A percentile compares a stretch with the other conserved stretches of the same genome.
phyloP scores from a whole-genome alignment of 2,797 vertebrate species.

The Oryzias dopingdopingensis region DNA sequence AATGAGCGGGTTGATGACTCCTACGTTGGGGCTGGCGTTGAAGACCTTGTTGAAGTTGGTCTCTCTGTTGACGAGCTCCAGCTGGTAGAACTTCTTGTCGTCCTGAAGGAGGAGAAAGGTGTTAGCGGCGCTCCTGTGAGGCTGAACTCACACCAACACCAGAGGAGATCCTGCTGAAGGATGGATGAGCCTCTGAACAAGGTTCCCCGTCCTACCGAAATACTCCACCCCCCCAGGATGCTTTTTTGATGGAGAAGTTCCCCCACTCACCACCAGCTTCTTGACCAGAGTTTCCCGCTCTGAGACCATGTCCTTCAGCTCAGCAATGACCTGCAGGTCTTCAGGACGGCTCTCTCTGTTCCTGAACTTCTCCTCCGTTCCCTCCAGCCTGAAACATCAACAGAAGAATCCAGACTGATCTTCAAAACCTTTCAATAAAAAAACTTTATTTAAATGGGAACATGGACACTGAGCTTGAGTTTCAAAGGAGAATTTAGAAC shows the following conservation, averaged over 20 bases:
- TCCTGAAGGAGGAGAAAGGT: slow-evolving; percentile 78
- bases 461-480: too few relatives aligned
- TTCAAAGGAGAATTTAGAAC: too few relatives aligned
- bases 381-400: slow-evolving; percentile 83
- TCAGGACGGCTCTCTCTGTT: slow-evolving; percentile 95
- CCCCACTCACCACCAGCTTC: slow-evolving; percentile 93
- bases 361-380: slow-evolving; percentile 95
- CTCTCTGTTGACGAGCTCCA: slow-evolving; percentile 98
- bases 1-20: slow-evolving; percentile 96
- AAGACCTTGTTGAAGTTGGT: slow-evolving; percentile 99
- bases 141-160: neutral
- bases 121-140: slow-evolving; percentile 26
- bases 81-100: slow-evolving; percentile 99
- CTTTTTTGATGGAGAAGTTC: neutral
- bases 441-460: neutral
- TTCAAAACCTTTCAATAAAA: neutral
- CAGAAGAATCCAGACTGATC: neutral
- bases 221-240: too few relatives aligned
- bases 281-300: slow-evolving; percentile 96
- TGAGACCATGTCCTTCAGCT: slow-evolving; percentile 94
- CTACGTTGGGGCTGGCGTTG: slow-evolving; percentile 96
- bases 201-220: too few relatives aligned
- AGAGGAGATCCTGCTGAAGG: too few relatives aligned
- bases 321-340: slow-evolving; percentile 93
- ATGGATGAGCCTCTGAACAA: too few relatives aligned